Conservation (phyloP, 1,140 invertebrate species). For the Bradynema listronoti region DNA sequence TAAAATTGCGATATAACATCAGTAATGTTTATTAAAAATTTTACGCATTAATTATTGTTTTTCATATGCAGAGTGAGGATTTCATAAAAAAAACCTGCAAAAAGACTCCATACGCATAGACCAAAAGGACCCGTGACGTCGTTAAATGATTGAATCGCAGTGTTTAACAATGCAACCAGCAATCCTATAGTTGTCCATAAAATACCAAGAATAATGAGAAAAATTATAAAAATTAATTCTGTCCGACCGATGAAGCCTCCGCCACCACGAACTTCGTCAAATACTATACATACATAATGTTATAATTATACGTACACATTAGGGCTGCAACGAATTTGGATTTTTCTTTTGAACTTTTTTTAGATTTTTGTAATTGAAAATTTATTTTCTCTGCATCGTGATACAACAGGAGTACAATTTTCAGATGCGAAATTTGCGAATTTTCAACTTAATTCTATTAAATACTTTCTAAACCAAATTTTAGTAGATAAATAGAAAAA, state of each 20-base stretch:
- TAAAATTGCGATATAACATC: neutral
- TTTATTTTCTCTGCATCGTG: too few relatives aligned
- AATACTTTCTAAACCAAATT: too few relatives aligned
- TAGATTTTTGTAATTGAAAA: neutral
- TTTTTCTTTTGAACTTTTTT: conserved; percentile 6
- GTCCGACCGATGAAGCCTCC: conserved; percentile 28
- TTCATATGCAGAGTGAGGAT: neutral
- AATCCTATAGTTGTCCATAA: conserved; percentile 39
- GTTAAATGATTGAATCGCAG: conserved; percentile 2
- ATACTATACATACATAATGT: conserved; percentile 22
- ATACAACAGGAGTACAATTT: too few relatives aligned
- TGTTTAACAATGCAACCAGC: conserved; percentile 28
- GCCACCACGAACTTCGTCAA: conserved; percentile 27
- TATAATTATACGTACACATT: conserved; percentile 3
- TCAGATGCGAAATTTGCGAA: too few relatives aligned
- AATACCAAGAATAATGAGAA: conserved; percentile 32
- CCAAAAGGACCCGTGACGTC: conserved; percentile 18
- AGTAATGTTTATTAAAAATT: neutral
- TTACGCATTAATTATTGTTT: neutral
- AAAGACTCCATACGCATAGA: conserved; percentile 20
- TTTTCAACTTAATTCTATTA: too few relatives aligned
- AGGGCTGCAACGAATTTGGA: neutral
- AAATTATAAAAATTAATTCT: conserved; percentile 28
- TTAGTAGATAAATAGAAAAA: too few relatives aligned
- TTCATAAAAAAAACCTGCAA: conserved; percentile 3